Percentiles rank a stretch among this genome's conserved stretches.
phyloP scores from a whole-genome alignment of 1,140 invertebrate species.

The Bombus haemorrhoidalis region DNA sequence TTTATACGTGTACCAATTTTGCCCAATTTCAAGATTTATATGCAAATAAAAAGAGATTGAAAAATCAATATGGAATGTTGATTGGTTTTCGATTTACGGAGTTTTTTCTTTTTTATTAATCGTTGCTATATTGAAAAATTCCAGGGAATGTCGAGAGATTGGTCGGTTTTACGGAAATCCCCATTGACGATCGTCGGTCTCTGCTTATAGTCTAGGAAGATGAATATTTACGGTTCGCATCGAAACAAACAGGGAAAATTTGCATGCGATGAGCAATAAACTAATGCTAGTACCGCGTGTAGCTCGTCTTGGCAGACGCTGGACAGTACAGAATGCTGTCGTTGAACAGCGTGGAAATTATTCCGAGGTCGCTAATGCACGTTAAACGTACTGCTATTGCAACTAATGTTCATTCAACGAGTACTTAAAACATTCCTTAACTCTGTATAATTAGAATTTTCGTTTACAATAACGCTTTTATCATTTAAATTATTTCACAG shows the following conservation, averaged over 20 bases:
- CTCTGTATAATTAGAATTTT: background rate
- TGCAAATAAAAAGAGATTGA: background rate
- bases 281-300: background rate
- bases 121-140: background rate
- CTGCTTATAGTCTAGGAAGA: background rate
- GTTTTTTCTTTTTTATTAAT: background rate
- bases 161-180: background rate
- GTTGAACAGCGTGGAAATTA: conserved; percentile 41
- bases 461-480: no score
- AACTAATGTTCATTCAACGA: background rate
- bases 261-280: conserved; percentile 1
- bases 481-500: no score
- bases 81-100: no score
- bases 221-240: conserved; percentile 19
- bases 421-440: background rate
- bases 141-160: no score
- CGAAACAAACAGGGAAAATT: background rate
- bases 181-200: background rate
- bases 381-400: conserved; percentile 26
- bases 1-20: background rate
- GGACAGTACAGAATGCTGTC: background rate
- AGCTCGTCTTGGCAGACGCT: conserved; percentile 2
- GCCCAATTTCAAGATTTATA: background rate
- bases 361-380: conserved; percentile 33
- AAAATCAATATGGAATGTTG: background rate